Evolutionary conservation across 2,888 invertebrate species (phyloP), one percentile per base, ranked within the genome.

Genomic region (Drosophila kambysellisi): DNA sequence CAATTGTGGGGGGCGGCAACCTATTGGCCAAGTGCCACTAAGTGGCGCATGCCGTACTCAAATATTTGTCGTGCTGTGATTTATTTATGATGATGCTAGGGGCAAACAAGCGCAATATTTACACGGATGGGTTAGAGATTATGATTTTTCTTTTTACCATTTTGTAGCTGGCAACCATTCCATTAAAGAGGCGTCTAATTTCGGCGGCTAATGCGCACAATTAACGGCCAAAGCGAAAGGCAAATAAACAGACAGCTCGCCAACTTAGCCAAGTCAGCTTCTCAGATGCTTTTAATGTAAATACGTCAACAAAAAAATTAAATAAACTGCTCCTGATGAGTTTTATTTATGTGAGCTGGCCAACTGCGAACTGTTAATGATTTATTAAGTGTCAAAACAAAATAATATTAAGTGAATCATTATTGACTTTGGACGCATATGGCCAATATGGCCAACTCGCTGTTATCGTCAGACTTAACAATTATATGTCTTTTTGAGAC

Each of bases 51-150:
- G 74, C 77, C 63, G 61, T 46, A 48, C 41, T 69, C 63, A 84
- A 84, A 84, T 88, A 88, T 84, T 84, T 84, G 70, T 43, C 64
- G 51, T 75, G 32, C 52, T 61, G 77, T 75, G 86, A 89, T 85
- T 88, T 85, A 85, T 85, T 85, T 89, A 85, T 85, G 85, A 85
- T 85, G 85, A 74, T 51, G 69, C 70, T 60, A 29, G 51, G 41
- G 61, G 85, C 86, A 89, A 87, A 89, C 88, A 87, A 87, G 75
- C 89, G 90, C 88, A 87, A 79, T 85, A 79, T 89, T 89, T 89
- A 75, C 54, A 68, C 69, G 69, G 72, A 67, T 74, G 78, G 68
- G 81, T 87, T 79, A 78, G 77, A 78, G 77, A 78, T 79, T 77
- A 77, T 74, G 75, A 58, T 63, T 74, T 60, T 48, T 17, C 0